phyloP scores from a whole-genome alignment of 2,797 vertebrate species.

The Graptemys geographica region DNA sequence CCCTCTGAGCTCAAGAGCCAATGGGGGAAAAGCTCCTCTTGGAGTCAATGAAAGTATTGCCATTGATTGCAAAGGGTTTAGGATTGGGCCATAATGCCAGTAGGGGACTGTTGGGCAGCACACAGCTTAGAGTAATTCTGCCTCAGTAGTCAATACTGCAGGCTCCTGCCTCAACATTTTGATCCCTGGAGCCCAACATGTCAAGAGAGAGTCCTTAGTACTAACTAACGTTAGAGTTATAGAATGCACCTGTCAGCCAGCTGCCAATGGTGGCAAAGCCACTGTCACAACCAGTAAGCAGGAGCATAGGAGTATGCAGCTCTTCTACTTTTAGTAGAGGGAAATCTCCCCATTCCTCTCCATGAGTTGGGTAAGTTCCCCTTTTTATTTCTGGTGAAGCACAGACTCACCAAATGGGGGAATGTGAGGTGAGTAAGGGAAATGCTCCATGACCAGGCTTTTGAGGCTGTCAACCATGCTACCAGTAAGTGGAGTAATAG shows the following conservation, averaged over 20 bases:
- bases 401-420: not conserved
- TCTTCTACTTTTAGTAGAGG: not conserved
- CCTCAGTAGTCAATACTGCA: not conserved
- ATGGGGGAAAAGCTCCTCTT: not conserved
- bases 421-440: constrained; percentile 28
- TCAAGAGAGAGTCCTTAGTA: not conserved
- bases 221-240: not conserved
- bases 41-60: not conserved
- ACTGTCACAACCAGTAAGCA: not conserved
- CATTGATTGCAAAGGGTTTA: not conserved
- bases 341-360: not conserved
- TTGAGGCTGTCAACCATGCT: not conserved
- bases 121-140: not conserved
- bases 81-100: not conserved
- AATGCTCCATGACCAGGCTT: not conserved
- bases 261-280: not conserved
- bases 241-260: not conserved
- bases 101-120: not conserved
- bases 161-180: not conserved
- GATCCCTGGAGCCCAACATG: not conserved
- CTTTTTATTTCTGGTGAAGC: not conserved
- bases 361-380: not conserved
- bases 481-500: not conserved
- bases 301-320: not conserved
- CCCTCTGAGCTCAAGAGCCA: not conserved